Percentiles rank a stretch among this genome's conserved stretches.
Conservation (phyloP, 1,140 invertebrate genomes). For the Leptoteleia sp. region DNA sequence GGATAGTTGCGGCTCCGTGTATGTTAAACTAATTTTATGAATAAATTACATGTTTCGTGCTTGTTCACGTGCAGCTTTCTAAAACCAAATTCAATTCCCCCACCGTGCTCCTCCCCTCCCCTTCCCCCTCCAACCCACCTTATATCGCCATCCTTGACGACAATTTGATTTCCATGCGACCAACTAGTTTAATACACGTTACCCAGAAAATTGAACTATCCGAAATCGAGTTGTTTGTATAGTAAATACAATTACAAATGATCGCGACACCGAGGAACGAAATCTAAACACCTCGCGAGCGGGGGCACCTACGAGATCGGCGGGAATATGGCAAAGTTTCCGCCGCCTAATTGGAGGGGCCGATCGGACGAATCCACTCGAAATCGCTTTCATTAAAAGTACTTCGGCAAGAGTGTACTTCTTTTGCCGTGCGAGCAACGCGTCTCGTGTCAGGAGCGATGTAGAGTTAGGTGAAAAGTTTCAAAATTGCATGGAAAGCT, state of each 20-base stretch:
- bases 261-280: constrained; percentile 18
- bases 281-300: constrained; percentile 11
- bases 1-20: constrained; percentile 3
- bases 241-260: constrained; percentile 31
- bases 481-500: constrained; percentile 61
- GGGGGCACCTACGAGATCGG: no score
- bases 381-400: constrained; percentile 47
- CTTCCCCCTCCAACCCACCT: not conserved
- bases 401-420: constrained; percentile 29
- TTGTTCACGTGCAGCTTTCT: constrained; percentile 10
- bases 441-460: constrained; percentile 49
- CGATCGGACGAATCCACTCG: constrained; percentile 19
- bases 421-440: constrained; percentile 54
- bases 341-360: constrained; percentile 2
- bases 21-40: constrained; percentile 39
- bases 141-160: constrained; percentile 1
- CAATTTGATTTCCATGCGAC: constrained; percentile 37
- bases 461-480: constrained; percentile 63
- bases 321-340: no score
- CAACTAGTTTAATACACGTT: constrained; percentile 37
- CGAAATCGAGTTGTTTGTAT: constrained; percentile 32
- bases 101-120: not conserved
- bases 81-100: no score
- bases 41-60: constrained; percentile 43
- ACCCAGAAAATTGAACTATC: constrained; percentile 39